phyloP scores from a whole-genome alignment of 2,888 invertebrate genomes.

The Lottia scabra region DNA sequence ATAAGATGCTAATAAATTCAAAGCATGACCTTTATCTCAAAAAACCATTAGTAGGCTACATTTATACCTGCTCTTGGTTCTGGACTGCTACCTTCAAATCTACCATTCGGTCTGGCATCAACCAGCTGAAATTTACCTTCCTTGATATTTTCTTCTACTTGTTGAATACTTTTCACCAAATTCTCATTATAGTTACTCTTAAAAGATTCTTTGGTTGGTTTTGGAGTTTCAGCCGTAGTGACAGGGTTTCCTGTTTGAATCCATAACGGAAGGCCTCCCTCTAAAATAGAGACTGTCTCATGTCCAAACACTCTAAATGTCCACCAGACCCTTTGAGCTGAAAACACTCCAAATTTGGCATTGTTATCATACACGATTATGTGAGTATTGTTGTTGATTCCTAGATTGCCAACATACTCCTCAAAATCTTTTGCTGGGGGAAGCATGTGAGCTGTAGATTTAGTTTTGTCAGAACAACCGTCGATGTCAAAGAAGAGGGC shows the following conservation, averaged over 20 bases:
- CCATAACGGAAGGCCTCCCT: conserved; percentile 63
- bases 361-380: conserved; percentile 63
- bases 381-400: conserved; percentile 57
- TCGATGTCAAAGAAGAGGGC: conserved; percentile 64
- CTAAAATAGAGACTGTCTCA: conserved; percentile 51
- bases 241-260: conserved; percentile 33
- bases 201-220: conserved; percentile 35
- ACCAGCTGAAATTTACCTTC: conserved; percentile 45
- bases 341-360: conserved; percentile 50
- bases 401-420: conserved; percentile 57
- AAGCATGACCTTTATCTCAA: too few relatives aligned
- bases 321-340: conserved; percentile 64
- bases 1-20: too few relatives aligned
- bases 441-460: conserved; percentile 55
- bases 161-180: conserved; percentile 53
- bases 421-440: conserved; percentile 52
- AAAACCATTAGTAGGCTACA: too few relatives aligned
- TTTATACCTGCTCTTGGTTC: conserved; percentile 61
- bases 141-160: conserved; percentile 52
- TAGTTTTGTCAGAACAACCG: conserved; percentile 52
- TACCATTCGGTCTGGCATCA: conserved; percentile 59
- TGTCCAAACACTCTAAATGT: conserved; percentile 63
- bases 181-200: conserved; percentile 39
- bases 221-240: conserved; percentile 31
- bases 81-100: conserved; percentile 59